Base-by-base conservation (phyloP, 2,113 vertebrate genomes). In the Leptodactylus fuscus region DNA sequence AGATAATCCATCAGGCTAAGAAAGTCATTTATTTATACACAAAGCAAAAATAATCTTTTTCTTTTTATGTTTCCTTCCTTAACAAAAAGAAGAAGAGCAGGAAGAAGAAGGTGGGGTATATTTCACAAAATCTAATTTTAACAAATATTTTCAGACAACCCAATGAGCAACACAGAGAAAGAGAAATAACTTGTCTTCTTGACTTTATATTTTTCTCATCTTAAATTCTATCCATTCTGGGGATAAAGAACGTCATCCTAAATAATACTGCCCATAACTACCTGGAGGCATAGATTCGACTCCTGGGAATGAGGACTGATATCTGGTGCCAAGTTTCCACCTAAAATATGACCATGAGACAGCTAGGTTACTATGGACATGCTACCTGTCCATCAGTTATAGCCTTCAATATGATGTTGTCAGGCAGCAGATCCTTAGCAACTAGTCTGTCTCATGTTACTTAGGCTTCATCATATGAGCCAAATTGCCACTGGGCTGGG, bases 101-200 rank as follows among this genome's bases (percentile, higher is more conserved):
- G 88, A 81, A 81, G 86, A 86, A 76, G 88, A 87, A 86, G 88
- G 87, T 87, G 87, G 87, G 22, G 2, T 5, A 78, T 4, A 32
- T 44, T 16, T 32, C 4, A 49, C 11, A n/a, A 32, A 38, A 20
- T 15, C 1, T 11, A 18, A 27, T 29, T 49, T 15, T 48, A 7
- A 32, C 29, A 13, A 62, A 62, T n/a, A 62, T 65, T 27, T 5
- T 27, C 4, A 29, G 3, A 29, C 27, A 62, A 62, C 27, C 11
- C 58, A 62, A 29, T 62, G 27, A 29, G 11, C 27, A 27, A 0
- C 1, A 32, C 58, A 29, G 24, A 27, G 22, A 58, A 6, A 3
- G 7, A 58, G 11, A 62, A 62, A 27, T 9, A 27, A 62, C 27
- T 11, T 27, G 5, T 62, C 11, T 62, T 27, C 29, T 0, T 62